Percentiles rank a stretch among this genome's conserved stretches.
Conservation (phyloP, 2,888 invertebrate species). For the Steinernema scapterisci region DNA sequence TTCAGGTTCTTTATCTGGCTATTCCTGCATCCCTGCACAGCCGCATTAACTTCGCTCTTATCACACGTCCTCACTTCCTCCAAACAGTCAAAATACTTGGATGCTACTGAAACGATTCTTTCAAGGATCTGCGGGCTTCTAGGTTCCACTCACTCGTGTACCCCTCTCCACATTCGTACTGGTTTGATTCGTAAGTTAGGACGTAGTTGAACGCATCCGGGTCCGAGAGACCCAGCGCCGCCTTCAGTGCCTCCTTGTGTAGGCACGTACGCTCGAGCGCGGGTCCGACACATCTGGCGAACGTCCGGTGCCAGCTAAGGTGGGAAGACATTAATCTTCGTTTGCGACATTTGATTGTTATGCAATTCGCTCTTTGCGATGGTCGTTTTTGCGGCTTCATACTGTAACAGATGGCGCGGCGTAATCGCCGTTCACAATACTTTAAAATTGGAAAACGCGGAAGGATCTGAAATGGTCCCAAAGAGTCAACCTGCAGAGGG, state of each 20-base stretch:
- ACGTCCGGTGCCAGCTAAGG: constrained; percentile 17
- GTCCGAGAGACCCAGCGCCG: constrained; percentile 6
- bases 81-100: constrained; percentile 1
- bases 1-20: not conserved
- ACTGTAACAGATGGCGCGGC: not conserved
- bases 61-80: constrained; percentile 19
- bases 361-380: not conserved
- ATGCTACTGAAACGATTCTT: not conserved
- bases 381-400: not conserved
- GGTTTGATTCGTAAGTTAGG: not conserved
- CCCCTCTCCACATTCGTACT: constrained; percentile 12
- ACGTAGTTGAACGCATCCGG: constrained; percentile 1
- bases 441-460: not conserved
- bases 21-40: constrained; percentile 18
- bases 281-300: constrained; percentile 18
- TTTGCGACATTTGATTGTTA: not conserved
- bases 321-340: not conserved
- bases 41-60: constrained; percentile 7
- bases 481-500: not conserved
- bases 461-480: not conserved
- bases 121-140: not conserved
- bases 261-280: not conserved
- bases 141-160: not conserved
- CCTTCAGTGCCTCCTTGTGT: not conserved
- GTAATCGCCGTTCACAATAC: not conserved